Percentiles rank a stretch among this genome's conserved stretches.
Evolutionary conservation across 2,113 vertebrate species (phyloP).

Genomic region (Reinhardtius hippoglossoides): DNA sequence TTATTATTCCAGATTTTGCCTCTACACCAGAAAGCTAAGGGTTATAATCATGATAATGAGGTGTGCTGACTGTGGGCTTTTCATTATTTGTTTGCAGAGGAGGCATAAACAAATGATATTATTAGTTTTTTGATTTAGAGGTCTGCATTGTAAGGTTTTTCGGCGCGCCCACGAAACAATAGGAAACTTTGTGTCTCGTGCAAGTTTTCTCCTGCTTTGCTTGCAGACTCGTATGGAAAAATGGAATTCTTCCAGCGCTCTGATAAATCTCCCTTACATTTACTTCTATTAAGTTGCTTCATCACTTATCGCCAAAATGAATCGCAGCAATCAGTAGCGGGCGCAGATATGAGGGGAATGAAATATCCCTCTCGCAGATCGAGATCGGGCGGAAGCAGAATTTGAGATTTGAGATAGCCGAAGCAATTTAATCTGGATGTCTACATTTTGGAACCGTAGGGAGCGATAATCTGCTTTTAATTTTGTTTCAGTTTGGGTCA

Average conservation of each 20-base stretch:
- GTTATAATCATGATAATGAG: conserved; percentile 84
- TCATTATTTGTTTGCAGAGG: conserved; percentile 77
- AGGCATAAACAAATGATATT: conserved; percentile 81
- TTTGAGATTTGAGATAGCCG: conserved; percentile 63
- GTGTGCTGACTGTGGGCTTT: conserved; percentile 83
- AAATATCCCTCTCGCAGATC: conserved; percentile 55
- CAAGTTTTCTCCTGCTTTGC: conserved; percentile 45
- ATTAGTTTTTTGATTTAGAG: conserved; percentile 81
- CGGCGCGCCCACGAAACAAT: conserved; percentile 64
- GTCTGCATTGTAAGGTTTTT: conserved; percentile 48
- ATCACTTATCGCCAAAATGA: conserved; percentile 66
- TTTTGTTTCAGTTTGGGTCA: conserved; percentile 31
- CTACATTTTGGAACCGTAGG: conserved; percentile 35
- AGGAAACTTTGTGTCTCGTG: conserved; percentile 45
- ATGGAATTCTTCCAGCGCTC: conserved; percentile 25
- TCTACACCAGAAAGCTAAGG: conserved; percentile 77
- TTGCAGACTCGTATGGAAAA: conserved; percentile 30
- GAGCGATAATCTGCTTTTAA: conserved; percentile 31
- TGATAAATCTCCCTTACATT: conserved; percentile 64
- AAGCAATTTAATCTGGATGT: conserved; percentile 58
- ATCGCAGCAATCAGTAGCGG: conserved; percentile 52
- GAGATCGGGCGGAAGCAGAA: conserved; percentile 47
- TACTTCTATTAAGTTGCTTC: conserved; percentile 61
- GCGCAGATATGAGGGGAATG: conserved; percentile 54
- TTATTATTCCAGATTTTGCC: conserved; percentile 82